Base-by-base conservation (phyloP, 2,888 invertebrate species). In the Oscheius sp. region DNA sequence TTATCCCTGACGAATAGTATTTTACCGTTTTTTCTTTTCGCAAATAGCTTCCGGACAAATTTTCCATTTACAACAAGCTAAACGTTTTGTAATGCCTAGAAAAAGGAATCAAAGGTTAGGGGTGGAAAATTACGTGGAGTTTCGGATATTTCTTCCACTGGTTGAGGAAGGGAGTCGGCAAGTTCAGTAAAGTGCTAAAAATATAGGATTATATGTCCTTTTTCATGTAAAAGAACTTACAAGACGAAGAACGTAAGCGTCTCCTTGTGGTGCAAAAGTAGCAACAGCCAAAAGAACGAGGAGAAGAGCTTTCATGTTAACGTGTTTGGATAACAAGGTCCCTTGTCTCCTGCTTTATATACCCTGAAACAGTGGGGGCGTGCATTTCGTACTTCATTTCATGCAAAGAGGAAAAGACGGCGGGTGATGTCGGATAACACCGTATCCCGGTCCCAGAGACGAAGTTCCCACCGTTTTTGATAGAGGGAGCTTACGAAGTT, bases 41-140 rank as follows among this genome's bases (percentile, higher is more conserved):
- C 41, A 56, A 16, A 29, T 12, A n/a, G 27, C 7, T 16, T 23
- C 25, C 1, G 58, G 58, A 29, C 58, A 58, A 27, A 27, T 58
- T 29, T 58, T 58, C 58, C 58, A 58, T 58, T 29, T 58, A 18
- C 58, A 58, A 35, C 25, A 49, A 49, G 49, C 13, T 18, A 21
- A 49, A 13, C 49, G 49, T 13, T 49, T 49, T 21, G 3, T 21
- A 49, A 21, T 13, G 3, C 21, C 49, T 49, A 35, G 9, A 35
- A 35, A 9, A 9, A 9, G 3, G 35, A 6, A 35, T 35, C n/a
- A n/a, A n/a, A n/a, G n/a, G n/a, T n/a, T n/a, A n/a, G n/a, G n/a
- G n/a, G n/a, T 35, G 3, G 3, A 3, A 6, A 35, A 6, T 35
- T 35, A 35, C 35, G 35, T 3, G 35, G 35, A 35, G 9, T 35